Percentiles rank a stretch among this genome's conserved stretches.
These are phyloP conservation scores for Suricata suricatta DNA, from an alignment of 2,113 vertebrate genomes.

Conservation along the genomic window DNA sequence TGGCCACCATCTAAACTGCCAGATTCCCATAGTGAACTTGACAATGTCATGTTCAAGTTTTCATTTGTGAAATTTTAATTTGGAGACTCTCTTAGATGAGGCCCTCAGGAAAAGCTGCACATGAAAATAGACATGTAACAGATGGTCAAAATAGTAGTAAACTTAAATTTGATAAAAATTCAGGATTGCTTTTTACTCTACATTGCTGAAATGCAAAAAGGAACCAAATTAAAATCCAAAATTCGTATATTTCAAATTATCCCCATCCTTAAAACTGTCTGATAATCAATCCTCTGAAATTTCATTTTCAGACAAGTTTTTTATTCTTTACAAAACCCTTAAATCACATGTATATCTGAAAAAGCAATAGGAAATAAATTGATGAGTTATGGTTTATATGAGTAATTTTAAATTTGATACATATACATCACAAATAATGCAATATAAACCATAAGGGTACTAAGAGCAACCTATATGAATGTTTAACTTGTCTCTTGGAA, in stretches of 20 bases:
- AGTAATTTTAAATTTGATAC: not conserved
- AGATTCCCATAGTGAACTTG: not conserved
- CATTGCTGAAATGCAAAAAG: not conserved
- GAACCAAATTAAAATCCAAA: not conserved
- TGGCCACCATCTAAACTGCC: not conserved
- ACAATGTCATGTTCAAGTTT: not conserved
- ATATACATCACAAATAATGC: not conserved
- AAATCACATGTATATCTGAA: not conserved
- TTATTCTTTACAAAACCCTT: not conserved
- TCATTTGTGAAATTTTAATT: not conserved
- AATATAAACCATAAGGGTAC: not conserved
- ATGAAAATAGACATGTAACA: not conserved
- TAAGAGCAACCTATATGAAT: not conserved
- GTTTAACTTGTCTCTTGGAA: not conserved
- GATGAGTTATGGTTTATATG: not conserved
- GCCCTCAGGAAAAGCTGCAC: not conserved
- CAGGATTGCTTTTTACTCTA: not conserved
- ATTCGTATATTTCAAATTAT: not conserved
- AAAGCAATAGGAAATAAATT: not conserved
- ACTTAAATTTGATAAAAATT: slow-evolving; percentile 16
- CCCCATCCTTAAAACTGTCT: not conserved
- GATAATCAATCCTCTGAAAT: not conserved
- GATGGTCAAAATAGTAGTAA: not conserved
- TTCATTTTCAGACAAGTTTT: not conserved
- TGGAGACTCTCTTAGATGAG: not conserved